Percentiles rank a stretch among this genome's conserved stretches.
Conservation (phyloP, 1,140 invertebrate species). For the Macrosteles quadrilineatus region DNA sequence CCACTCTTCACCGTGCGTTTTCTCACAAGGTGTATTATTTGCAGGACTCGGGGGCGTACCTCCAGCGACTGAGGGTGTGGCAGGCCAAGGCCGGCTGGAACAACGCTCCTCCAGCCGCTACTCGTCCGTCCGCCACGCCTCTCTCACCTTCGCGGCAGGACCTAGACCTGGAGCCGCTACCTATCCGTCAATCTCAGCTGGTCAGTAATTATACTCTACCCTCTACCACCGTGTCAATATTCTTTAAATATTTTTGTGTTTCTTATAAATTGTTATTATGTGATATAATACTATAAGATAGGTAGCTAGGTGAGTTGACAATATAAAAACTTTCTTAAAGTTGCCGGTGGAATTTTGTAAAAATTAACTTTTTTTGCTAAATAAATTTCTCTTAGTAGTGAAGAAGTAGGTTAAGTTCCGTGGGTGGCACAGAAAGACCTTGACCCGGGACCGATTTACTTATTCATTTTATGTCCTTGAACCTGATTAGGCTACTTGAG, state of each 20-base stretch:
- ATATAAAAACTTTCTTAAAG: no score
- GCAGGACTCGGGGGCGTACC: neutral
- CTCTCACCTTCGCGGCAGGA: slow-evolving; percentile 1
- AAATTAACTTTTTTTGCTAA: no score
- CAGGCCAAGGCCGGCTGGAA: slow-evolving; percentile 24
- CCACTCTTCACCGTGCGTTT: neutral
- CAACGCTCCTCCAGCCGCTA: slow-evolving; percentile 2
- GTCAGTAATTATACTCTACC: no score
- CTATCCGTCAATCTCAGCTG: slow-evolving; percentile 3
- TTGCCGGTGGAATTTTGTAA: no score
- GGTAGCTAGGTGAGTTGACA: neutral
- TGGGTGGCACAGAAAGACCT: no score
- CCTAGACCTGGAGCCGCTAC: neutral
- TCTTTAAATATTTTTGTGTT: neutral
- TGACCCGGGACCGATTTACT: no score
- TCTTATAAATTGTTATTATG: neutral
- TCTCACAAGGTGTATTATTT: no score
- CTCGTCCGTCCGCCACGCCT: neutral
- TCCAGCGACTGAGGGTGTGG: slow-evolving; percentile 19
- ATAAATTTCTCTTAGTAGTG: no score
- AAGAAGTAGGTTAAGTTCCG: no score
- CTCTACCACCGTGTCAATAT: no score
- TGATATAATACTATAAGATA: neutral
- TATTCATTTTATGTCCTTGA: no score
- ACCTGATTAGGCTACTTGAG: no score